Conservation (phyloP, 2,888 invertebrate species). For the Nezara viridula region DNA sequence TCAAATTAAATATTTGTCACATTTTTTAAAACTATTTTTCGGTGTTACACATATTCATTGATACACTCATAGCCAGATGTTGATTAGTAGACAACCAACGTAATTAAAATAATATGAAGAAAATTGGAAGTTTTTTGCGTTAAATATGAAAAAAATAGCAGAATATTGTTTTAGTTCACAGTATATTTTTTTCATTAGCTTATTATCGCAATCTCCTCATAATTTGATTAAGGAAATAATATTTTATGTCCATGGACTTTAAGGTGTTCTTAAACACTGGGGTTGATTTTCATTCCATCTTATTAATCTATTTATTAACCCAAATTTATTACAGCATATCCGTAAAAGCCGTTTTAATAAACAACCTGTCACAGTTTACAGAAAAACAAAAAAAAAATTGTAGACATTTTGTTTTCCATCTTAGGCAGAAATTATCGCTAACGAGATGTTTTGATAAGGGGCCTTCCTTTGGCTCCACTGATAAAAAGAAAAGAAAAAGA, state of each 20-base stretch:
- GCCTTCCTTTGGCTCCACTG: neutral
- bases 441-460: slow-evolving; percentile 34
- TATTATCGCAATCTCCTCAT: neutral
- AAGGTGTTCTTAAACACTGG: neutral
- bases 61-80: no score
- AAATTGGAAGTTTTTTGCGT: no score
- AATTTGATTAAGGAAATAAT: neutral
- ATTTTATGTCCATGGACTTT: neutral
- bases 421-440: slow-evolving; percentile 38
- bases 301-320: neutral
- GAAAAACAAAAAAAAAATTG: neutral
- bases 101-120: no score
- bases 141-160: no score
- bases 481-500: slow-evolving; percentile 46
- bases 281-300: neutral
- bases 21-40: no score
- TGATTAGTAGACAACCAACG: no score
- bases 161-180: no score
- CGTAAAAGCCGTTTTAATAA: neutral
- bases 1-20: no score
- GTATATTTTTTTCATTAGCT: neutral
- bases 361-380: neutral
- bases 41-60: no score
- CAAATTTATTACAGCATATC: neutral
- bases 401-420: slow-evolving; percentile 30